Percentiles rank a stretch among this genome's conserved stretches.
These are phyloP conservation scores for Amorpha juglandis DNA, from an alignment of 2,888 invertebrate species.

Conservation along the genomic window DNA sequence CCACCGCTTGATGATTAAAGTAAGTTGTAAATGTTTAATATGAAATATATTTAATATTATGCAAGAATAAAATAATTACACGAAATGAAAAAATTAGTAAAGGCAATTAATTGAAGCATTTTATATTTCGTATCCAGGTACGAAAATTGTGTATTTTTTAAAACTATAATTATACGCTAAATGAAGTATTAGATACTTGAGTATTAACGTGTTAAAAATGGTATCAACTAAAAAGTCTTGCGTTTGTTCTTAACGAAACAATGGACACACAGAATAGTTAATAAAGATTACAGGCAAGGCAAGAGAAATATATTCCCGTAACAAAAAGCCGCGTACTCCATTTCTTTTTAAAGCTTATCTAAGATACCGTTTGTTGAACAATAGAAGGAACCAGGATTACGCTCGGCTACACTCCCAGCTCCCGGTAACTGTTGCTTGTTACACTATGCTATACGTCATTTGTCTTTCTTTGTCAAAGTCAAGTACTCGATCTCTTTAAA, in stretches of 20 bases:
- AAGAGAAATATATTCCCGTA: constrained; percentile 20
- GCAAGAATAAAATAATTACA: too few species aligned
- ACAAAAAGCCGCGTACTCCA: constrained; percentile 44
- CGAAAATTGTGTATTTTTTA: not conserved
- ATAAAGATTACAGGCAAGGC: constrained; percentile 36
- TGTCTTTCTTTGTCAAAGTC: constrained; percentile 34
- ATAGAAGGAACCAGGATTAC: constrained; percentile 54
- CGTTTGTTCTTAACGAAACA: constrained; percentile 1
- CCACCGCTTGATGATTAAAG: too few species aligned
- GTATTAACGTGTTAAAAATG: too few species aligned
- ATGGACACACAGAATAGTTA: constrained; percentile 31
- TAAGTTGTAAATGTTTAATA: too few species aligned
- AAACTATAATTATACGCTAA: not conserved
- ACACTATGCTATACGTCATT: constrained; percentile 21
- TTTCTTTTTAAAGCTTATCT: constrained; percentile 62
- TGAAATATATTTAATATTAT: too few species aligned
- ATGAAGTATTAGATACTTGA: not conserved
- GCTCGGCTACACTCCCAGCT: constrained; percentile 46
- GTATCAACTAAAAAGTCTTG: not conserved
- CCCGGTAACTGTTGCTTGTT: constrained; percentile 43
- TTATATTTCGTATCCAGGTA: not conserved
- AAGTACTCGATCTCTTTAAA: constrained; percentile 1
- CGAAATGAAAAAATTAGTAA: too few species aligned
- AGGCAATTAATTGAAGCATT: not conserved
- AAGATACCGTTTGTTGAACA: constrained; percentile 55